Percentiles rank a stretch among this genome's conserved stretches.
phyloP scores from a whole-genome alignment of 2,888 invertebrate genomes.

The Nyleta sp. region DNA sequence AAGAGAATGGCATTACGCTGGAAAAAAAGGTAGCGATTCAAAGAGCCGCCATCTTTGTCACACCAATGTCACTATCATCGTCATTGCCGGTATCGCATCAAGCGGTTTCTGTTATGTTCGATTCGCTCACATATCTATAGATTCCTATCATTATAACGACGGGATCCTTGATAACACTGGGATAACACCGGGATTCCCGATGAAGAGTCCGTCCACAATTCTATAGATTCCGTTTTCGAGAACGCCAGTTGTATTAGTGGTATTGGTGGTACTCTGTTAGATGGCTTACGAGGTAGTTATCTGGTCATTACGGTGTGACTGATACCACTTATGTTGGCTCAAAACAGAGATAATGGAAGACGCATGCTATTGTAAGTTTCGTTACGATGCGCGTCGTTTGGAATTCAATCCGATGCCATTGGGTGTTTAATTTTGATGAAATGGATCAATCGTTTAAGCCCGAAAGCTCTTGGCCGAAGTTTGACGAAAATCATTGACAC shows the following conservation, averaged over 20 bases:
- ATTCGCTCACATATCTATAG: slow-evolving; percentile 56
- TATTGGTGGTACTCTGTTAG: slow-evolving; percentile 73
- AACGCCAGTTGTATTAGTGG: slow-evolving; percentile 61
- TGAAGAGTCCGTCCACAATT: slow-evolving; percentile 55
- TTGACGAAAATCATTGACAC: slow-evolving; percentile 2
- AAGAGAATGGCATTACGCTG: slow-evolving; percentile 79
- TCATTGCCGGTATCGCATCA: slow-evolving; percentile 51
- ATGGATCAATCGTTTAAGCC: slow-evolving; percentile 12
- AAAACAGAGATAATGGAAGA: slow-evolving; percentile 51
- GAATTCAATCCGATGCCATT: slow-evolving; percentile 21
- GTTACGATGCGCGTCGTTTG: slow-evolving; percentile 11
- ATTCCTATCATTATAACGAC: slow-evolving; percentile 64
- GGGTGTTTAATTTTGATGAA: slow-evolving; percentile 1
- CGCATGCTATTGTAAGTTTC: slow-evolving; percentile 36
- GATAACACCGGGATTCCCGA: slow-evolving; percentile 57
- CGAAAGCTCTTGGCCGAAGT: background rate
- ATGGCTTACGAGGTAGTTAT: slow-evolving; percentile 78
- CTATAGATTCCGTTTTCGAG: slow-evolving; percentile 49
- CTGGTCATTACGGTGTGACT: slow-evolving; percentile 76
- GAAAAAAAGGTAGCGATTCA: slow-evolving; percentile 65
- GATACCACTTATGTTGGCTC: slow-evolving; percentile 76
- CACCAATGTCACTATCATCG: slow-evolving; percentile 57
- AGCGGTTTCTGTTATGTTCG: slow-evolving; percentile 52
- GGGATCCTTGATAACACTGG: slow-evolving; percentile 73
- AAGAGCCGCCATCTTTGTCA: slow-evolving; percentile 63